Base-by-base conservation (phyloP, 2,888 invertebrate genomes). In the Myathropa florea region DNA sequence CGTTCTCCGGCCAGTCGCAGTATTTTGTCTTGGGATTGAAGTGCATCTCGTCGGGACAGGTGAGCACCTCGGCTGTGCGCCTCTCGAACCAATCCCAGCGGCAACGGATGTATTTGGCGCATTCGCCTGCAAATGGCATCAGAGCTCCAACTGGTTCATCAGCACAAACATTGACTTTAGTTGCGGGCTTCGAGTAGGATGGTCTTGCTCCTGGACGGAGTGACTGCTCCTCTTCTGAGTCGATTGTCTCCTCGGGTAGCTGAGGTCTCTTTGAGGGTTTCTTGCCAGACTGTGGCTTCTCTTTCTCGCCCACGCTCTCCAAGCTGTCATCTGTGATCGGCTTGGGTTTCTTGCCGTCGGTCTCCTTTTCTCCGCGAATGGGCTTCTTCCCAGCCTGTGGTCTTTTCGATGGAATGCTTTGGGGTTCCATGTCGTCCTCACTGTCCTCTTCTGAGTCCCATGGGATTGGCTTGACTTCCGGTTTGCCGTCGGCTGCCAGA, bases 61-160 rank as follows among this genome's bases (percentile, higher is more conserved):
- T 28, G 14, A 80, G 64, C 12, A 75, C 24, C n/a, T 83, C 86
- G 36, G 75, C 73, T n/a, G 46, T 36, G 24, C 86, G 86, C 9
- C 75, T 79, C 14, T 83, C 65, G 14, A 24, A 75, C 83, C 83
- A 86, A 71, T 86, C 83, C 86, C 86, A 86, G 3, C 64, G 70
- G 9, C 86, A 86, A 12, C 83, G 83, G 57, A 86, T 75, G n/a
- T 79, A 91, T 23, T 89, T 88, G 4, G 67, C 60, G n/a, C 91
- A 91, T 46, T 91, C 89, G 3, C 78, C 12, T 1, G 89, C 84
- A 30, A 90, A 63, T 0, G 89, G 63, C 14, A 91, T 57, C 2
- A 89, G 89, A 3, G 87, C 73, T 6, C 91, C 91, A 26, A 91
- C 89, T 10, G 76, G 72, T 79, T 90, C 72, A 23, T 85, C 28